Conservation (phyloP, 2,797 vertebrate species). For the Lagodon rhomboides region DNA sequence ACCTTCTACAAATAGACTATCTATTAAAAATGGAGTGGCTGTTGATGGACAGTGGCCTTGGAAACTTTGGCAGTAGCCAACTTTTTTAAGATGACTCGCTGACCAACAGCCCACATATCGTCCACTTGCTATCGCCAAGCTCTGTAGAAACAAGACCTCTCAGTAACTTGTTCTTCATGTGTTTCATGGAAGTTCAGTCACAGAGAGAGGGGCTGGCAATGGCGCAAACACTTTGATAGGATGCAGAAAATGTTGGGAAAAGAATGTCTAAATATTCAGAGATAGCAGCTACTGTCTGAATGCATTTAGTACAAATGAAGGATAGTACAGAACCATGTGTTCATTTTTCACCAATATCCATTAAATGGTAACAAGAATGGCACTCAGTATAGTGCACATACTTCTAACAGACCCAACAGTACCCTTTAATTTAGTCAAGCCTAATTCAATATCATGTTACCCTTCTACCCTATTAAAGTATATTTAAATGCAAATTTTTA, state of each 20-base stretch:
- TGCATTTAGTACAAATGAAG: background rate
- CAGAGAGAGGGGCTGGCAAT: background rate
- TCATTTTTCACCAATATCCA: background rate
- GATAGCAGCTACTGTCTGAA: background rate
- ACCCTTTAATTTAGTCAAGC: too few species aligned
- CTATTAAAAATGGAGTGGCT: constrained; percentile 15
- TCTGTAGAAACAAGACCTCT: background rate
- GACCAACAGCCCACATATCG: constrained; percentile 17
- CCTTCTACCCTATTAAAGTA: too few species aligned
- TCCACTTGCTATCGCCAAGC: constrained; percentile 10
- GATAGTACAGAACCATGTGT: background rate
- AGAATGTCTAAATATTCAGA: background rate
- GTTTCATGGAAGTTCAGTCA: constrained; percentile 11
- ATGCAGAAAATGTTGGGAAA: background rate
- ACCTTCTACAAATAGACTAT: background rate
- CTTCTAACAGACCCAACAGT: too few species aligned
- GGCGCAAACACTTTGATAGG: background rate
- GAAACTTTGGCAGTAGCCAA: constrained; percentile 45
- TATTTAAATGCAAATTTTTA: too few species aligned
- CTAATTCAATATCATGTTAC: too few species aligned
- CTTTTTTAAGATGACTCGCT: constrained; percentile 21
- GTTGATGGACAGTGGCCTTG: constrained; percentile 58
- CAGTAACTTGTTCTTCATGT: background rate
- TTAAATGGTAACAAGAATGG: background rate
- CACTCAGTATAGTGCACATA: too few species aligned